Percentiles rank a stretch among this genome's conserved stretches.
Conservation (phyloP, 64 coral and sea anemone species). For the Montipora foliosa region DNA sequence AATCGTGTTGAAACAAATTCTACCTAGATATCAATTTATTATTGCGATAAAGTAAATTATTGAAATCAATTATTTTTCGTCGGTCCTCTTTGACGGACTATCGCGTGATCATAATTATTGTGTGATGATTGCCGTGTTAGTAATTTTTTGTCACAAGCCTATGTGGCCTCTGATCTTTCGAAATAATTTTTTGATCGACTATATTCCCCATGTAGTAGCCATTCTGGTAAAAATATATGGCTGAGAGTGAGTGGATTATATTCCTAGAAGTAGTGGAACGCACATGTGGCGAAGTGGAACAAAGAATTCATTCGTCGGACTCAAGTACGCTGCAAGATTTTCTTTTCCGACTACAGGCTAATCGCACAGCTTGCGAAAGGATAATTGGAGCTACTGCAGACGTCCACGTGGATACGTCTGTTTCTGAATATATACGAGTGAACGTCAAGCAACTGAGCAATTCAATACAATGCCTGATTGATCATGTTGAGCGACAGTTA, state of each 20-base stretch:
- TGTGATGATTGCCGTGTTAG: too few species aligned
- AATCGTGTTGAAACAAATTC: too few species aligned
- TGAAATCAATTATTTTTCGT: too few species aligned
- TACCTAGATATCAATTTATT: too few species aligned
- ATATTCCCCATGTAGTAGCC: too few species aligned
- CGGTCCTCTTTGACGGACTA: too few species aligned
- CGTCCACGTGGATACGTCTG: not conserved
- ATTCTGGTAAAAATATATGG: not conserved
- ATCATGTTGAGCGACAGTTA: conserved; percentile 18
- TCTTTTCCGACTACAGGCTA: conserved; percentile 10
- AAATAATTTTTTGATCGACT: too few species aligned
- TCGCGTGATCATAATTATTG: too few species aligned
- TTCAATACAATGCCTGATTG: not conserved
- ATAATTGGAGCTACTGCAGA: conserved; percentile 1
- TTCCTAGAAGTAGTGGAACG: conserved; percentile 12
- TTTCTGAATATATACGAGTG: not conserved
- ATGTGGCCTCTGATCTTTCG: too few species aligned
- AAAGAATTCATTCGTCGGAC: not conserved
- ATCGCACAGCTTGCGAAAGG: conserved; percentile 23
- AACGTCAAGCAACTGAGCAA: not conserved
- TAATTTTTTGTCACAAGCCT: too few species aligned
- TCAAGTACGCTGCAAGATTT: conserved; percentile 24
- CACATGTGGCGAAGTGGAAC: conserved; percentile 19
- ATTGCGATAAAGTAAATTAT: too few species aligned
- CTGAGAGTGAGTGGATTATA: not conserved